These are phyloP conservation scores for Tringa solitaria DNA, from an alignment of 2,113 vertebrate genomes.

Conservation along the genomic window DNA sequence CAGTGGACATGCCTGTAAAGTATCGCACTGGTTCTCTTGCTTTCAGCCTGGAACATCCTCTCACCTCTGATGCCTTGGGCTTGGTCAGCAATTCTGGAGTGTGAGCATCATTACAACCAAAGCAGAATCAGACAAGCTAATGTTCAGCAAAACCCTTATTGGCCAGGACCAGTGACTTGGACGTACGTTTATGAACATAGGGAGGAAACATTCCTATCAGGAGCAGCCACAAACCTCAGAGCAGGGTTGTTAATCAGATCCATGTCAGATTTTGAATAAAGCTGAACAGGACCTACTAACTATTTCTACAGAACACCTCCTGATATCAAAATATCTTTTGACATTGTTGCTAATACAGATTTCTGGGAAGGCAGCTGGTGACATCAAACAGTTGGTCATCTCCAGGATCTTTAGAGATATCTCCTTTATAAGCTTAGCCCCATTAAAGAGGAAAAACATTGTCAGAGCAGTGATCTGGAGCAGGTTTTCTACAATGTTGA, in stretches of 20 bases:
- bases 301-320: background rate
- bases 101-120: background rate
- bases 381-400: background rate
- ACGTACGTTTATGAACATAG: background rate
- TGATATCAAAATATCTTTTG: background rate
- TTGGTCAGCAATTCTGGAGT: background rate
- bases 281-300: background rate
- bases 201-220: background rate
- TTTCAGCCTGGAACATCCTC: background rate
- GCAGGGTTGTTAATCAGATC: background rate
- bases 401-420: background rate
- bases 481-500: background rate
- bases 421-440: background rate
- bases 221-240: background rate
- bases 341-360: background rate
- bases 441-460: background rate
- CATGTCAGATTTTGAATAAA: background rate
- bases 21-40: background rate
- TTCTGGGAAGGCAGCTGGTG: background rate
- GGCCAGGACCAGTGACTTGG: background rate
- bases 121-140: background rate
- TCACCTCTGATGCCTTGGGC: background rate
- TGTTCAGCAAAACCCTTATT: background rate
- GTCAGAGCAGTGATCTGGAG: background rate
- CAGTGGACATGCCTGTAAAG: background rate